Conservation (phyloP, 2,113 vertebrate species). For the Sialia sialis region DNA sequence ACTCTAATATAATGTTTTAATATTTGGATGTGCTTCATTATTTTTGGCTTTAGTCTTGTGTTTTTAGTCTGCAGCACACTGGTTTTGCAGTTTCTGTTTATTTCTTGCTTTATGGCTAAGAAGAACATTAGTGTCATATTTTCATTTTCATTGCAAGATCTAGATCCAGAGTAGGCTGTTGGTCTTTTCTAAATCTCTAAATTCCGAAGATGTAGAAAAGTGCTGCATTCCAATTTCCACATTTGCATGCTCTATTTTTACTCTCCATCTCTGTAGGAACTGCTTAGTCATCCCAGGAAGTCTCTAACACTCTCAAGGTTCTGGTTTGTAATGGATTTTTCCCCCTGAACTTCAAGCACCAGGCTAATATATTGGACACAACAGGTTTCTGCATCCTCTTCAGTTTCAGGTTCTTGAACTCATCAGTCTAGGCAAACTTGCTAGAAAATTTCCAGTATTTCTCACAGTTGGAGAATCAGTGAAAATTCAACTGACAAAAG, state of each 20-base stretch:
- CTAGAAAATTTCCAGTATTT: background rate
- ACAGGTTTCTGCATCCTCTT: background rate
- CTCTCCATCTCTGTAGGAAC: background rate
- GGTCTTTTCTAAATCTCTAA: background rate
- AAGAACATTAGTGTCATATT: background rate
- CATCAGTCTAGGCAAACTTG: background rate
- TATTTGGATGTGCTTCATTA: background rate
- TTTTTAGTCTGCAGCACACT: background rate
- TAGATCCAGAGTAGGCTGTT: background rate
- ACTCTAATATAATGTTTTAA: background rate
- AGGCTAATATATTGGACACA: background rate
- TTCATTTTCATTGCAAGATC: background rate
- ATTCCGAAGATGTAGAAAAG: background rate
- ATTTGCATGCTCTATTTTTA: background rate
- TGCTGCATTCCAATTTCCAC: background rate
- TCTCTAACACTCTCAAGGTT: background rate
- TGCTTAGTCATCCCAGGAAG: background rate
- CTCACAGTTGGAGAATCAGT: background rate
- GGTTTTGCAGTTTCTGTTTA: background rate
- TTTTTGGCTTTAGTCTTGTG: background rate
- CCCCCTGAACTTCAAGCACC: background rate
- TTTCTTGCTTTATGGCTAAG: background rate
- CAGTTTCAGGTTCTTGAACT: background rate
- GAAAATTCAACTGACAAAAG: background rate
- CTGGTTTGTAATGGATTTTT: background rate